phyloP scores from a whole-genome alignment of 2,888 invertebrate genomes.

The Parascotia fuliginaria region DNA sequence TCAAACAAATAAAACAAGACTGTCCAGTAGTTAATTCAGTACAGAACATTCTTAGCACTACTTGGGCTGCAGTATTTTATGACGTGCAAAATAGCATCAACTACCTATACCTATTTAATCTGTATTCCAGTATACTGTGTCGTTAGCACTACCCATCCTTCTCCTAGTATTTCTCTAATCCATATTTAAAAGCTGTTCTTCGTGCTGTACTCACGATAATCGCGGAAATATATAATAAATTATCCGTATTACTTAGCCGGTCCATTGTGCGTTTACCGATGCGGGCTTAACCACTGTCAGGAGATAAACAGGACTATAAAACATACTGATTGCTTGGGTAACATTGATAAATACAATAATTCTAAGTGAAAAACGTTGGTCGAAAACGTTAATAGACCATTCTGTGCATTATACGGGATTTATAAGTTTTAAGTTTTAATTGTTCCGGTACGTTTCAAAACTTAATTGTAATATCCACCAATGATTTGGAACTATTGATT shows the following conservation, averaged over 20 bases:
- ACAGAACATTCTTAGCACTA: no score
- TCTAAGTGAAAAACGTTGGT: constrained; percentile 51
- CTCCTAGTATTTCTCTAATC: not conserved
- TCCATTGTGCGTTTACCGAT: constrained; percentile 44
- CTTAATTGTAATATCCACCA: no score
- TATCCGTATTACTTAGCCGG: constrained; percentile 58
- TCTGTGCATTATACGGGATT: constrained; percentile 34
- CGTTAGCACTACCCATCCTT: not conserved
- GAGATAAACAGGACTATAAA: constrained; percentile 56
- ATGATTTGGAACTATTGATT: no score
- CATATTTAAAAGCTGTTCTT: constrained; percentile 1
- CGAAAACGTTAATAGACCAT: constrained; percentile 43
- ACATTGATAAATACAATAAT: constrained; percentile 61
- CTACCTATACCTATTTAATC: no score
- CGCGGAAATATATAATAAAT: constrained; percentile 61
- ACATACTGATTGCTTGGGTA: constrained; percentile 53
- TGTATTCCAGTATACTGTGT: no score
- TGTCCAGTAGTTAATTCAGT: no score
- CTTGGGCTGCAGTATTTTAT: no score
- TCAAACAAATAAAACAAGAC: no score
- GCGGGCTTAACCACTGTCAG: constrained; percentile 42
- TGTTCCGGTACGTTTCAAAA: constrained; percentile 25
- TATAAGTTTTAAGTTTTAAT: constrained; percentile 27
- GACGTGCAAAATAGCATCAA: no score
- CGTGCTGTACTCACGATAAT: constrained; percentile 54